Evolutionary conservation across 2,113 vertebrate species (phyloP), one percentile per base, ranked within the genome.

Genomic region (Bambusicola thoracicus): DNA sequence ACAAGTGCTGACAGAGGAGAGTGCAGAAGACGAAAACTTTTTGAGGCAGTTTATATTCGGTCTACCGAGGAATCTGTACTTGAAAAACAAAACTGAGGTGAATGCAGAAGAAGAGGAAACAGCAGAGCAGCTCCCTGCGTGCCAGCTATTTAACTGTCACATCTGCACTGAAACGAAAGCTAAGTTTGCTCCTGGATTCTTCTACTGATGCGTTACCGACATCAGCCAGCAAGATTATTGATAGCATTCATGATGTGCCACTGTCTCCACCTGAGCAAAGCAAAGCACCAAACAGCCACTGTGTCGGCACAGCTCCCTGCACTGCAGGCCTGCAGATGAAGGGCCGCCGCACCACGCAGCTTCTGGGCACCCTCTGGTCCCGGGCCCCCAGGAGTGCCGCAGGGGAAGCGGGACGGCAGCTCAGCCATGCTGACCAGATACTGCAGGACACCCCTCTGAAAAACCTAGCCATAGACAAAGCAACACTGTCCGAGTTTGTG

Each of bases 231-330:
- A 34, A 12, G 36, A 29, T 16, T 21, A 30, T 2, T 17, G 7
- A 3, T 0, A 5, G 29, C 29, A 18, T 8, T 19, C 21, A 22
- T 12, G 7, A 15, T 11, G 41, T 1, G 17, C 5, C 13, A 7
- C 3, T 36, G 13, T 4, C 25, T 11, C 29, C 14, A 22, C 0
- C 5, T 1, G 1, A 27, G 67, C 1, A 3, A n/a, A 14, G 44
- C 25, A 12, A 16, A 4, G 20, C 36, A 32, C 19, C 4, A 25
- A 15, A 20, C 29, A 46, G 75, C 24, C 2, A 40, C 22, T 41
- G 2, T 36, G 44, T 2, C 11, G 32, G 61, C 8, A 22, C 7
- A 24, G 19, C 34, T 2, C 32, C 20, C 44, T 1, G 10, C 4
- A 3, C 24, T 1, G 25, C 34, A 8, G 16, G 32, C 20, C 49